Base-by-base conservation (phyloP, 35 echinoderm and acorn worm species). In the Chiridota heheva region DNA sequence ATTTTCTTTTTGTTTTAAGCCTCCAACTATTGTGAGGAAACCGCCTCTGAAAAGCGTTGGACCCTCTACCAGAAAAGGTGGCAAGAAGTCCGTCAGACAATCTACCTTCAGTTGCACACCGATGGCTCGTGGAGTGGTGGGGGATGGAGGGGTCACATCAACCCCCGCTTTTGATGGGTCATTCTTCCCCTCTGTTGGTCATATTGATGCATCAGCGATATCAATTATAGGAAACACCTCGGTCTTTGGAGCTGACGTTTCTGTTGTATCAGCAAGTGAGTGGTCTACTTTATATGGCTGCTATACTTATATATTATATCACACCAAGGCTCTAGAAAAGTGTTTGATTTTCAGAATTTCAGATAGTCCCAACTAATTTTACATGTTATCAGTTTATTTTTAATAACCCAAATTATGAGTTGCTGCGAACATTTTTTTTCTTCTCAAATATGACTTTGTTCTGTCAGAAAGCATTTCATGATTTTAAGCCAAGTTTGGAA, bases 161-260 rank as follows among this genome's bases (percentile, higher is more conserved):
- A 92, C 90, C 0, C 90, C 90, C 0, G 75, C 83, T 28, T n/a
- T 75, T 7, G 67, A 81, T 48, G 46, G 42, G 5, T 87, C 90
- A 20, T 25, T 69, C 20, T 70, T 84, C 35, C 70, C 88, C 18
- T n/a, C 22, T 24, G 20, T 42, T 26, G 22, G 39, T 17, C 29
- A 45, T 49, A 70, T 83, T 44, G 71, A 90, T 69, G 58, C 70
- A 0, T 90, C 88, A 10, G 81, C 81, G 20, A 83, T 90, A 38
- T 44, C 69, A 17, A 40, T 35, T 69, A 40, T 69, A n/a, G 34
- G 69, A 10, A 73, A 73, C n/a, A 73, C 51, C 33, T 73, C 69
- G 16, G 69, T 45, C 69, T 47, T 73, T 7, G 69, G 20, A 20
- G 41, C 69, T 0, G 69, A 73, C 41, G 36, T 73, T 2, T 73